Base-by-base conservation (phyloP, 2,888 invertebrate genomes). In the Latrodectus elegans region DNA sequence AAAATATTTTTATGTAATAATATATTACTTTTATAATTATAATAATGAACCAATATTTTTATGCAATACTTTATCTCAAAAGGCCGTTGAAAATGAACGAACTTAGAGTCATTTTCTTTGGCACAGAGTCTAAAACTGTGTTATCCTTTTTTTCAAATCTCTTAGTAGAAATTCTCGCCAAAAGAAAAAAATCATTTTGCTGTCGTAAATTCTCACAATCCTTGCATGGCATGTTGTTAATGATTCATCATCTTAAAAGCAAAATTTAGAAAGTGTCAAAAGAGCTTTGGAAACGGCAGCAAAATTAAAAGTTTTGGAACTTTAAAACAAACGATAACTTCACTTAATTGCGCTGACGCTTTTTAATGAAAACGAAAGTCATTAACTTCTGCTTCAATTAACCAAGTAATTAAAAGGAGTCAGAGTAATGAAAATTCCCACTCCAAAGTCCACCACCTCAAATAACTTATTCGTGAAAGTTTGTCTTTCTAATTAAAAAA, bases 331-430 rank as follows among this genome's bases (percentile, higher is more conserved):
- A 81, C 53, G 72, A 53, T 73, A 79, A 38, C 49, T 11, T 22
- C 53, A 26, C 75, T 74, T 81, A 75, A 82, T 82, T 75, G 67
- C 73, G 11, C 68, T 60, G 11, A 10, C 22, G 68, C 81, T 77
- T 86, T 86, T 77, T 86, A 71, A 86, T 75, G 67, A 74, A 84
- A 68, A 60, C 26, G 51, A 76, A 73, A 76, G 80, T 76, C 79
- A 86, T 86, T 75, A 86, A 81, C 80, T 86, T 86, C 76, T 71
- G 72, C 86, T 81, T 76, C 80, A 86, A 86, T 86, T 86, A 86
- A 86, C 80, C 76, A 4, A 67, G 72, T 86, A 86, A 86, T 86
- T 86, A 86, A 86, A 86, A 86, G 84, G 73, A 78, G 64, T 75
- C 80, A 22, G 49, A 81, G 67, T 73, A 72, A 78, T 71, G 55